A percentile compares a stretch with the other conserved stretches of the same genome.
Evolutionary conservation across 2,888 invertebrate genomes (phyloP).

Genomic region (Sarcophaga variegata): DNA sequence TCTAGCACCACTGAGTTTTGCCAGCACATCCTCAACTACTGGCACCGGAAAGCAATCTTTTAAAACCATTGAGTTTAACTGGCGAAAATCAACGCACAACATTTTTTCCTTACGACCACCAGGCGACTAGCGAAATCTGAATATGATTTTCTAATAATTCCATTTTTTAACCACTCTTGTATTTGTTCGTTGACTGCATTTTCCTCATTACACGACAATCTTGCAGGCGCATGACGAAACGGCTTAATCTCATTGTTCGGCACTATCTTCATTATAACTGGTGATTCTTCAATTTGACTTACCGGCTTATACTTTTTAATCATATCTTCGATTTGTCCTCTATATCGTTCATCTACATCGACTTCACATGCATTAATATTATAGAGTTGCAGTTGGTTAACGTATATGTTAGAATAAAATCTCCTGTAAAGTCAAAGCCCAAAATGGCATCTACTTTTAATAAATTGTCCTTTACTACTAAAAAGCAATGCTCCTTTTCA

Average conservation of each 20-base stretch:
- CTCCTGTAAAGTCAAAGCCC: neutral
- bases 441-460: neutral
- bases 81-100: too few species aligned
- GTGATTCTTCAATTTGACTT: too few species aligned
- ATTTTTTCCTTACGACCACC: neutral
- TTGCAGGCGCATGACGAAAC: slow-evolving; percentile 6
- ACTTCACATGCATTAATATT: too few species aligned
- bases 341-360: neutral
- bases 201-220: neutral
- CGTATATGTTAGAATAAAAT: neutral
- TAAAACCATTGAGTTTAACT: too few species aligned
- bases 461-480: neutral
- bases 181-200: neutral
- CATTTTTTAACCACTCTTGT: neutral
- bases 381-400: too few species aligned
- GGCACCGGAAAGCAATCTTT: too few species aligned
- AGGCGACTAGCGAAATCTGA: slow-evolving; percentile 10
- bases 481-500: neutral
- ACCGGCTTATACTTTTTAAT: too few species aligned
- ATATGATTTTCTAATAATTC: slow-evolving; percentile 17
- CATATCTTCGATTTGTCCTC: too few species aligned
- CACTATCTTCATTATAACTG: slow-evolving; percentile 22
- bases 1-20: too few species aligned
- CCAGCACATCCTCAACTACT: too few species aligned
- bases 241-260: neutral